Conservation (phyloP, 2,888 invertebrate genomes). For the Hirudinaria manillensis region DNA sequence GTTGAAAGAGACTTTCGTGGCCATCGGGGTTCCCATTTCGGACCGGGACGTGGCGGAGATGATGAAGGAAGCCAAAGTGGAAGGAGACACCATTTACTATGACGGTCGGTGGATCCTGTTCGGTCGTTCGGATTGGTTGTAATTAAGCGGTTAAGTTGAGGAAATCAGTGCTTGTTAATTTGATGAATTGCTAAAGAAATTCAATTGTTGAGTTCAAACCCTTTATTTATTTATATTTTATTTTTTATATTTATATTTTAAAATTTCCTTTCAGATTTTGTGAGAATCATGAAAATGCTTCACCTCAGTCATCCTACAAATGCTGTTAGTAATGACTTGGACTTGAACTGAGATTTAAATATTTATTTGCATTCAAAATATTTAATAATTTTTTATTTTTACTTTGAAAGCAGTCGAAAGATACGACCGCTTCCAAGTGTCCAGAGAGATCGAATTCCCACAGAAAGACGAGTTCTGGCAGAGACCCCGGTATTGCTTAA, state of each 20-base stretch:
- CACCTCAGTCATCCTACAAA: slow-evolving; percentile 13
- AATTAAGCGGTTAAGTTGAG: too few relatives aligned
- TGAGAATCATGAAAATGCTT: slow-evolving; percentile 19
- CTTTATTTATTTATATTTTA: not conserved
- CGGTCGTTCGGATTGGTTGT: not conserved
- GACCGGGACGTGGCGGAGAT: slow-evolving; percentile 33
- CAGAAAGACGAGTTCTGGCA: not conserved
- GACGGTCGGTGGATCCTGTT: slow-evolving; percentile 18
- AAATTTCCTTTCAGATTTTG: slow-evolving; percentile 17
- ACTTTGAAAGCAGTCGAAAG: too few relatives aligned
- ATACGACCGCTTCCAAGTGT: too few relatives aligned
- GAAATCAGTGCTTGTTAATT: not conserved
- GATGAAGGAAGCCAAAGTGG: slow-evolving; percentile 30
- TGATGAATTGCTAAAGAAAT: not conserved
- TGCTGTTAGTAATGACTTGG: too few relatives aligned
- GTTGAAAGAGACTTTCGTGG: slow-evolving; percentile 29
- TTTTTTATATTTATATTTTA: not conserved
- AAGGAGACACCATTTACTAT: slow-evolving; percentile 32
- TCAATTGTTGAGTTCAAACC: not conserved
- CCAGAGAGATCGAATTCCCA: too few relatives aligned
- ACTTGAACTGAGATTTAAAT: too few relatives aligned
- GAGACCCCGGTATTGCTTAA: too few relatives aligned
- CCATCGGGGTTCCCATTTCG: slow-evolving; percentile 30
- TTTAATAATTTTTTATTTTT: too few relatives aligned
- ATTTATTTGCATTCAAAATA: too few relatives aligned